Evolutionary conservation across 2,113 vertebrate species (phyloP).

Genomic region (Turdus rufiventris): DNA sequence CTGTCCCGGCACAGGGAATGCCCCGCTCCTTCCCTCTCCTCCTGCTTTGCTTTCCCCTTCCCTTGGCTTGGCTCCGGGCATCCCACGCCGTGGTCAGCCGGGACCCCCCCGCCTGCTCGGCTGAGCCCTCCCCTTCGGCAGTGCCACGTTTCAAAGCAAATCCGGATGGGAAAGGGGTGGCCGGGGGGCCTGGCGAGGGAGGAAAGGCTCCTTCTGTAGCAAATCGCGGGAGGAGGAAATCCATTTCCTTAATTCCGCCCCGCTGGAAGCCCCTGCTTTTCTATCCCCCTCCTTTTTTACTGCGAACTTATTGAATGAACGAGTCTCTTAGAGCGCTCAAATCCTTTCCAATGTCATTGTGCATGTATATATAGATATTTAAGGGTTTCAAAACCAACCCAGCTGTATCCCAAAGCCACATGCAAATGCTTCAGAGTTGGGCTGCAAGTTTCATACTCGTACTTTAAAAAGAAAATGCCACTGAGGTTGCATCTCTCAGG

Average conservation of each 20-base stretch:
- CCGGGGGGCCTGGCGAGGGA: conserved; percentile 39
- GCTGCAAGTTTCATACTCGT: not conserved
- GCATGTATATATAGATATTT: not conserved
- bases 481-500: not conserved
- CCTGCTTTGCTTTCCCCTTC: not conserved
- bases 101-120: not conserved
- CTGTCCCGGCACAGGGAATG: not conserved
- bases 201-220: conserved; percentile 27
- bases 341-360: not conserved
- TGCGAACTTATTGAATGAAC: not conserved
- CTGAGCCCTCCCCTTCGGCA: conserved; percentile 18
- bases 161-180: conserved; percentile 45
- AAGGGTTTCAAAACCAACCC: not conserved
- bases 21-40: not conserved
- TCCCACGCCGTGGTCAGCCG: not conserved
- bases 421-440: not conserved
- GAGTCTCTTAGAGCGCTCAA: not conserved
- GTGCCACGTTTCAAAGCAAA: conserved; percentile 76
- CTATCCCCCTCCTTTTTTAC: not conserved
- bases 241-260: conserved; percentile 17
- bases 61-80: not conserved
- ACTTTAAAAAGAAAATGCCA: not conserved
- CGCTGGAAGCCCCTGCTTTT: not conserved
- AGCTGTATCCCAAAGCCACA: not conserved
- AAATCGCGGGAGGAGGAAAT: conserved; percentile 31